A percentile compares a stretch with the other conserved stretches of the same genome.
Conservation (phyloP, 2,113 vertebrate species). For the Pelecanoides urinatrix region DNA sequence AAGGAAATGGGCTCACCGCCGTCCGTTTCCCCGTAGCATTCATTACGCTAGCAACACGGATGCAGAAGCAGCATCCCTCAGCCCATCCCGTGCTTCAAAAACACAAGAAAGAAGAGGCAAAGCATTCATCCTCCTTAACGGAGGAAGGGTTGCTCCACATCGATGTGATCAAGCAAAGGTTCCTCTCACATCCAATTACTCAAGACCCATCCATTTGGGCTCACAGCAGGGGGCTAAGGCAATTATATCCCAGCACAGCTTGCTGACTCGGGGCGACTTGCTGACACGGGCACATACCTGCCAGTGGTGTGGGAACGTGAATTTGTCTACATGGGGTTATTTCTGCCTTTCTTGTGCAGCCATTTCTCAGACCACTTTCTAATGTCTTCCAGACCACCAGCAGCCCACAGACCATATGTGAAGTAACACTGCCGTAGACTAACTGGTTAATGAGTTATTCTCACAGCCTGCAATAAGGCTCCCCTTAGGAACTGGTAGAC, state of each 20-base stretch:
- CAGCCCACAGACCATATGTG: slow-evolving; percentile 10
- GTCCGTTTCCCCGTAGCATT: slow-evolving; percentile 6
- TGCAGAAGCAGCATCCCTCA: neutral
- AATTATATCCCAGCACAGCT: neutral
- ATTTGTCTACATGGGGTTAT: neutral
- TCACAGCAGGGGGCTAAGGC: neutral
- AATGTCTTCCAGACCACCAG: slow-evolving; percentile 59
- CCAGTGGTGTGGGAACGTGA: neutral
- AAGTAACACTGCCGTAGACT: neutral
- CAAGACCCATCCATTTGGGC: neutral
- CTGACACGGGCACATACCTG: neutral
- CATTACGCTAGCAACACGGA: slow-evolving; percentile 23
- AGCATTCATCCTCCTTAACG: neutral
- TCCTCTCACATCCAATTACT: neutral
- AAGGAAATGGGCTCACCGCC: slow-evolving; percentile 55
- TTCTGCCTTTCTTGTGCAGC: neutral
- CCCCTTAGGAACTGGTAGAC: slow-evolving; percentile 1
- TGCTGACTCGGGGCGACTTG: neutral
- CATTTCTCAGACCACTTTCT: slow-evolving; percentile 19
- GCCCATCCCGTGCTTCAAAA: neutral
- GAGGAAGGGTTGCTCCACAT: neutral
- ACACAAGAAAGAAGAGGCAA: neutral
- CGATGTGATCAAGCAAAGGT: neutral
- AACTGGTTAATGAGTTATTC: slow-evolving; percentile 39
- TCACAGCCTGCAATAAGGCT: slow-evolving; percentile 7